Percentiles rank a stretch among this genome's conserved stretches.
phyloP scores from a whole-genome alignment of 1,140 invertebrate genomes.

The Drosophila guanche region DNA sequence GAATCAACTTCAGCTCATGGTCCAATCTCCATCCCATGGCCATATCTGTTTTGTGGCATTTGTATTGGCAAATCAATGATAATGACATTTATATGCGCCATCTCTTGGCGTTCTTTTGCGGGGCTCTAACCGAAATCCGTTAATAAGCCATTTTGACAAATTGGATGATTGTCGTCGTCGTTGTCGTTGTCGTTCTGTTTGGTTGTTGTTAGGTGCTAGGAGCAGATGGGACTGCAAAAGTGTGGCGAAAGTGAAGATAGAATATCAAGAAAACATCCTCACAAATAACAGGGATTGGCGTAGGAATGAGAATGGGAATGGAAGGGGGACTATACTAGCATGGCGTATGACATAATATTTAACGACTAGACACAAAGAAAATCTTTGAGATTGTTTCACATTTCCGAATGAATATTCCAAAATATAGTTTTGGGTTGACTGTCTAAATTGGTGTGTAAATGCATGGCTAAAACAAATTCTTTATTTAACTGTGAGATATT shows the following conservation, averaged over 20 bases:
- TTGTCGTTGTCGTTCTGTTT: slow-evolving; percentile 8
- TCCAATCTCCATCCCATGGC: slow-evolving; percentile 31
- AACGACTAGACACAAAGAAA: too few species aligned
- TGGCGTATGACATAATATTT: too few species aligned
- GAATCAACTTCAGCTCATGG: slow-evolving; percentile 9
- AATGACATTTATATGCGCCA: slow-evolving; percentile 61
- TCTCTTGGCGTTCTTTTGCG: slow-evolving; percentile 44
- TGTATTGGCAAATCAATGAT: slow-evolving; percentile 60
- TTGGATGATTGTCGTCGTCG: slow-evolving; percentile 68
- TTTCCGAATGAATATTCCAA: too few species aligned
- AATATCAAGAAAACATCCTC: slow-evolving; percentile 28
- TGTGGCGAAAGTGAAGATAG: slow-evolving; percentile 55
- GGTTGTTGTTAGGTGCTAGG: slow-evolving; percentile 7
- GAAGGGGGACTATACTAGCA: too few species aligned
- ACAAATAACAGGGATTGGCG: slow-evolving; percentile 1
- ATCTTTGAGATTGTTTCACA: too few species aligned
- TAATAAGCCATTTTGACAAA: slow-evolving; percentile 81
- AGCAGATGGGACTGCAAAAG: slow-evolving; percentile 47
- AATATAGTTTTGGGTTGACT: too few species aligned
- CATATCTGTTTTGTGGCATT: slow-evolving; percentile 42
- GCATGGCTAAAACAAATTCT: too few species aligned
- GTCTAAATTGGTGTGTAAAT: too few species aligned
- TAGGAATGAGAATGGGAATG: not conserved
- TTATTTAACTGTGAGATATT: slow-evolving; percentile 1
- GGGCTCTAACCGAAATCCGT: slow-evolving; percentile 68